phyloP scores from a whole-genome alignment of 2,888 invertebrate genomes.

The Dusona sp. region DNA sequence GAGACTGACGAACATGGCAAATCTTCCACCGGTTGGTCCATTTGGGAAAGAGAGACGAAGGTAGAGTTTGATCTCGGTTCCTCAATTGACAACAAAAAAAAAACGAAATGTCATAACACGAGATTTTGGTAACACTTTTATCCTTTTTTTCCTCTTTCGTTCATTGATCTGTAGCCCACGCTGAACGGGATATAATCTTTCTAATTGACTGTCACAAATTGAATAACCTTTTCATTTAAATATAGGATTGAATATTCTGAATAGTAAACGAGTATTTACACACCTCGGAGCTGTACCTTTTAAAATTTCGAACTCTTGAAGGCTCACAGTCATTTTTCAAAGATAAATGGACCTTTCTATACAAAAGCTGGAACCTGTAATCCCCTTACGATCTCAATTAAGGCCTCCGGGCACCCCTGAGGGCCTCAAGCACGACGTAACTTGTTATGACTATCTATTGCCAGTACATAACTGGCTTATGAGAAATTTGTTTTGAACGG shows the following conservation, averaged over 20 bases:
- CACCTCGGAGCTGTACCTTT: neutral
- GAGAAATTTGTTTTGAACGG: too few relatives aligned
- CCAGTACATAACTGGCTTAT: too few relatives aligned
- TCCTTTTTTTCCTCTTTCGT: neutral
- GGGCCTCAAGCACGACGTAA: too few relatives aligned
- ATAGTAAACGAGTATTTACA: neutral
- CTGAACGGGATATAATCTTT: neutral
- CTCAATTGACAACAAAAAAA: slow-evolving; percentile 9
- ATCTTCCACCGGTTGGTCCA: slow-evolving; percentile 75
- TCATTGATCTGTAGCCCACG: neutral
- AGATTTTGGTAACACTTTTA: neutral
- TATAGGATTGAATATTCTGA: neutral
- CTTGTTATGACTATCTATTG: too few relatives aligned
- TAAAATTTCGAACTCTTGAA: neutral
- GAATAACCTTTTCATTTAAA: neutral
- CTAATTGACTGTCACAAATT: neutral
- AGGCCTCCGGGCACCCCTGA: too few relatives aligned
- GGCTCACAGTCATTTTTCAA: neutral
- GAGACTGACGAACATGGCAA: slow-evolving; percentile 57
- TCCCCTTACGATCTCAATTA: too few relatives aligned
- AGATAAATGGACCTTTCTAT: neutral
- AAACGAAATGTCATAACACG: neutral
- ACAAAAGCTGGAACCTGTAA: too few relatives aligned
- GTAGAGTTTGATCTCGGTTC: slow-evolving; percentile 57
- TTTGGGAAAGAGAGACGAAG: slow-evolving; percentile 62